Percentiles rank a stretch among this genome's conserved stretches.
Evolutionary conservation across 2,113 vertebrate genomes (phyloP).

Genomic region (Mus spicilegus): DNA sequence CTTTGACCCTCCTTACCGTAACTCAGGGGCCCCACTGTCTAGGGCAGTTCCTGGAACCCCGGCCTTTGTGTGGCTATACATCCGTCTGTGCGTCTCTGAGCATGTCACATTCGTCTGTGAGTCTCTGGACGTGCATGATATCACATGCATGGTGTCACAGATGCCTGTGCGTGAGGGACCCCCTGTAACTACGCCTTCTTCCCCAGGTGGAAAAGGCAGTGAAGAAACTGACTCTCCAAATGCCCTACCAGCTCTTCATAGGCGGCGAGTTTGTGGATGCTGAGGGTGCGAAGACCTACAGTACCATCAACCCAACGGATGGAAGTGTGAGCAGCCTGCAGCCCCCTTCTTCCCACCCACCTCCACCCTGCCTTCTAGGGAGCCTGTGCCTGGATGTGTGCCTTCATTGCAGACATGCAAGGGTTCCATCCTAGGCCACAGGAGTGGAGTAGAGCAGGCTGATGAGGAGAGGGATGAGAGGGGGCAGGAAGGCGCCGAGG

Average conservation of each 20-base stretch:
- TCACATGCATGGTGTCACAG: not conserved
- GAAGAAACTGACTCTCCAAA: slow-evolving; percentile 89
- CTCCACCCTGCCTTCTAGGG: not conserved
- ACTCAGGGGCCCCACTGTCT: not conserved
- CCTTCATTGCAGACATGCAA: not conserved
- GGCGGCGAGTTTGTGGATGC: slow-evolving; percentile 88
- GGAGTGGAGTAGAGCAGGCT: not conserved
- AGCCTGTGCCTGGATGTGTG: not conserved
- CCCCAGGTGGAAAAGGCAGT: slow-evolving; percentile 86
- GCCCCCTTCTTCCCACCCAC: not conserved
- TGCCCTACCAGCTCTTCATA: slow-evolving; percentile 93
- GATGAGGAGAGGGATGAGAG: fast-evolving
- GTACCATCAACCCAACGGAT: slow-evolving; percentile 90
- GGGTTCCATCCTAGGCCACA: not conserved
- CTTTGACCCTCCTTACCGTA: not conserved
- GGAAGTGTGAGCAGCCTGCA: slow-evolving; percentile 87
- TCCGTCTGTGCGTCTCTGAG: too few relatives aligned
- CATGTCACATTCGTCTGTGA: too few relatives aligned
- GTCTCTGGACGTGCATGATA: too few relatives aligned
- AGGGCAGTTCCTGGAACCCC: too few relatives aligned
- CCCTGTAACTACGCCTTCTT: not conserved
- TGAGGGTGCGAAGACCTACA: slow-evolving; percentile 87
- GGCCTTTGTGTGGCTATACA: not conserved
- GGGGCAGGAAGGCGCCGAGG: not conserved
- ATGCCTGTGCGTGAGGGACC: not conserved